These are phyloP conservation scores for Mimachlamys varia DNA, from an alignment of 2,888 invertebrate genomes.

Conservation along the genomic window DNA sequence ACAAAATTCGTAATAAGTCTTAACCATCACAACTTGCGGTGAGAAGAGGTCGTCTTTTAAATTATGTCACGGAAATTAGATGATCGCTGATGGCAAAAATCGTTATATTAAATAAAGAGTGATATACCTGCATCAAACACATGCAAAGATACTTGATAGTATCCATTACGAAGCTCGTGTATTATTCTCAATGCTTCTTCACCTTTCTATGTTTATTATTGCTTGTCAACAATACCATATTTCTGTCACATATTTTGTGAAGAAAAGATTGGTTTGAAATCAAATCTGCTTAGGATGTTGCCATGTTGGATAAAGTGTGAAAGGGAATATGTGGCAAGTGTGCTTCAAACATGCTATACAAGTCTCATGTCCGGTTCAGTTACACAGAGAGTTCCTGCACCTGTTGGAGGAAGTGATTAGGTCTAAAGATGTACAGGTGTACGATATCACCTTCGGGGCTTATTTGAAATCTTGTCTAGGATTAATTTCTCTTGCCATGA, in stretches of 20 bases:
- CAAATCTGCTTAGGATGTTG: conserved; percentile 7
- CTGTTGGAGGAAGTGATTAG: neutral
- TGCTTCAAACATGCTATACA: neutral
- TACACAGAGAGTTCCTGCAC: neutral
- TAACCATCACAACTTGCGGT: neutral
- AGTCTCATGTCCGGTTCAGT: neutral
- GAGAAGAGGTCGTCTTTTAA: neutral
- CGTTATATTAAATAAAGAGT: neutral
- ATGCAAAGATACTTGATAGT: neutral
- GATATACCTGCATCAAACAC: neutral
- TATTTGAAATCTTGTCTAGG: neutral
- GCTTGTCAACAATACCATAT: conserved; percentile 4
- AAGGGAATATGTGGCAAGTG: conserved; percentile 31
- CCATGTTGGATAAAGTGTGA: neutral
- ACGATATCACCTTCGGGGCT: neutral
- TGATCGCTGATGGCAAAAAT: neutral
- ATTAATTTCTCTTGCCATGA: neutral
- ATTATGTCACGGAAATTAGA: neutral
- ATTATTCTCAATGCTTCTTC: neutral
- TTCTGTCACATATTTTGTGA: neutral
- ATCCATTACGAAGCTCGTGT: neutral
- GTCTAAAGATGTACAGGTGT: conserved; percentile 11
- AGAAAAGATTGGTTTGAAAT: neutral
- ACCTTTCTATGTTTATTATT: neutral
- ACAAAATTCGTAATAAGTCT: neutral